Conservation (phyloP, 2,888 invertebrate genomes). For the Tenodera sinensis region DNA sequence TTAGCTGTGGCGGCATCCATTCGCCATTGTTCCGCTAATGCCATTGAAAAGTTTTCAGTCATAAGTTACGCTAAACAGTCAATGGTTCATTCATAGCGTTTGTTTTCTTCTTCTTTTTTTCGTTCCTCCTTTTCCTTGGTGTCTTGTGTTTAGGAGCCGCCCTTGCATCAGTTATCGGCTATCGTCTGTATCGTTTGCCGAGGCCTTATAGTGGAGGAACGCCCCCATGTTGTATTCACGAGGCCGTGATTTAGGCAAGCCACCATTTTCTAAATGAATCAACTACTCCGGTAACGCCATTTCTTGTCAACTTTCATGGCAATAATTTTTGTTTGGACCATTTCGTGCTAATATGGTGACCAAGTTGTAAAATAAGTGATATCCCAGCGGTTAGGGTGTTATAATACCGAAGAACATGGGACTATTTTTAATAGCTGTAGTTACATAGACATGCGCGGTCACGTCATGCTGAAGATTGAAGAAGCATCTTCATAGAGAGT, state of each 20-base stretch:
- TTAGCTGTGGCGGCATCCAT: background rate
- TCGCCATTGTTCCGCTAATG: background rate
- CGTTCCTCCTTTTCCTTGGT: background rate
- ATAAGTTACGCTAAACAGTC: background rate
- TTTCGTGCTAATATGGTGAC: background rate
- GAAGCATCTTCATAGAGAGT: slow-evolving; percentile 31
- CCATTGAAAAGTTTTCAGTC: background rate
- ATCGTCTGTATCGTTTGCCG: slow-evolving; percentile 1
- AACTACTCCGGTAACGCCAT: background rate
- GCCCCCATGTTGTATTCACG: slow-evolving; percentile 15
- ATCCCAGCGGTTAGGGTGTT: background rate
- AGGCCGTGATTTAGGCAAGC: slow-evolving; percentile 23
- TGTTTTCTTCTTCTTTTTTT: background rate
- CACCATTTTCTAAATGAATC: slow-evolving; percentile 20
- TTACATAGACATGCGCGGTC: slow-evolving; percentile 30
- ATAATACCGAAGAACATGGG: slow-evolving; percentile 18
- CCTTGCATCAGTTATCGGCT: too few relatives aligned
- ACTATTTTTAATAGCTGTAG: slow-evolving; percentile 30
- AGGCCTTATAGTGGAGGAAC: slow-evolving; percentile 8
- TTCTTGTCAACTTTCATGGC: background rate
- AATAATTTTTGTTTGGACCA: background rate
- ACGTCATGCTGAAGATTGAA: slow-evolving; percentile 31
- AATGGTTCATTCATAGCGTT: slow-evolving; percentile 8
- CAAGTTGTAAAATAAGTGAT: background rate
- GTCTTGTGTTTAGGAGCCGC: too few relatives aligned